A percentile compares a stretch with the other conserved stretches of the same genome.
Evolutionary conservation across 1,140 invertebrate genomes (phyloP).

Genomic region (Drosophila sucinea): DNA sequence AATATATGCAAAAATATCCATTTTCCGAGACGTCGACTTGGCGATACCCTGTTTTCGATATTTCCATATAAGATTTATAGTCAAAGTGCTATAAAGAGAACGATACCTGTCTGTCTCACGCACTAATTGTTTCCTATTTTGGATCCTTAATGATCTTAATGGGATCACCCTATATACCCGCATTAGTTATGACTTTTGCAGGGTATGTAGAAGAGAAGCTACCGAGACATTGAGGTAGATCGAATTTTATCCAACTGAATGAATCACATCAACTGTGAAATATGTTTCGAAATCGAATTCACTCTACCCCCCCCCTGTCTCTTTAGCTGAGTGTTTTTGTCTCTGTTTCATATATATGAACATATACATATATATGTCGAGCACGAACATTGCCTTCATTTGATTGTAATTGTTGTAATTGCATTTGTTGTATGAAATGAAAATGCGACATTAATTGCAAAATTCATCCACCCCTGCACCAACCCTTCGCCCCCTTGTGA

Average conservation of each 20-base stretch:
- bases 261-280: constrained; percentile 4
- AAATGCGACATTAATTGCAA: constrained; percentile 12
- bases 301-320: not conserved
- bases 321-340: not conserved
- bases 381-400: constrained; percentile 17
- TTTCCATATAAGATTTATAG: too few relatives aligned
- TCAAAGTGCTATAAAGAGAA: too few relatives aligned
- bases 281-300: constrained; percentile 6
- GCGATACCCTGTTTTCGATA: too few relatives aligned
- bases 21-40: too few relatives aligned
- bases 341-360: not conserved
- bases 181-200: too few relatives aligned
- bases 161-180: too few relatives aligned
- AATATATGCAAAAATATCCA: not conserved
- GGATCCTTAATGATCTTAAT: too few relatives aligned
- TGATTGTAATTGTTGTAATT: constrained; percentile 21
- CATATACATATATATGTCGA: not conserved
- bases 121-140: too few relatives aligned
- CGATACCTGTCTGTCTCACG: too few relatives aligned
- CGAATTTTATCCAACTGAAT: not conserved
- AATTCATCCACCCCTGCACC: not conserved
- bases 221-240: too few relatives aligned
- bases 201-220: too few relatives aligned
- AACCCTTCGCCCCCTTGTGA: not conserved
- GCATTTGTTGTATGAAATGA: constrained; percentile 13